These are phyloP conservation scores for Pyxicephalus adspersus DNA, from an alignment of 2,113 vertebrate genomes.

Conservation along the genomic window DNA sequence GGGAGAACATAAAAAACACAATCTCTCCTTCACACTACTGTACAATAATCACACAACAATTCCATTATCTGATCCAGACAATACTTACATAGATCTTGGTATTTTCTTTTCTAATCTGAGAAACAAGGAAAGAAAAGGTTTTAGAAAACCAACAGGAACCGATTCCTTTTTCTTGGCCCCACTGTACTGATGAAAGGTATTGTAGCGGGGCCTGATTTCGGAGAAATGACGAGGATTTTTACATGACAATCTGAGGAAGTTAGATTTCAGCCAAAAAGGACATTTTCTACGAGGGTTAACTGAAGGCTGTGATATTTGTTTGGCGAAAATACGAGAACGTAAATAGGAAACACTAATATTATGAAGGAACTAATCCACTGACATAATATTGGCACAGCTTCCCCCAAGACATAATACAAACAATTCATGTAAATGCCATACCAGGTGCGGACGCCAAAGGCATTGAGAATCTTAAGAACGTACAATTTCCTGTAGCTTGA, in stretches of 20 bases:
- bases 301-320: slow-evolving; percentile 18
- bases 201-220: slow-evolving; percentile 1
- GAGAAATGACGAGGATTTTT: slow-evolving; percentile 17
- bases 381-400: slow-evolving; percentile 5
- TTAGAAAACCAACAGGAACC: slow-evolving; percentile 3
- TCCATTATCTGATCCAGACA: slow-evolving; percentile 30
- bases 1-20: background rate
- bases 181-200: slow-evolving; percentile 7
- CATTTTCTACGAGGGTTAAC: background rate
- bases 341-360: background rate
- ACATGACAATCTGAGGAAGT: slow-evolving; percentile 34
- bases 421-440: slow-evolving; percentile 20
- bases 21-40: background rate
- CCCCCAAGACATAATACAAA: slow-evolving; percentile 12
- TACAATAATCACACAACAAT: background rate
- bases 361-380: background rate
- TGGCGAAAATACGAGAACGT: slow-evolving; percentile 23
- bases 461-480: slow-evolving; percentile 7
- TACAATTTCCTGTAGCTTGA: slow-evolving; percentile 36
- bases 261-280: slow-evolving; percentile 4
- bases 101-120: slow-evolving; percentile 38
- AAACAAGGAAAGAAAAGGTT: background rate
- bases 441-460: slow-evolving; percentile 19
- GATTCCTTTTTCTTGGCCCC: slow-evolving; percentile 35
- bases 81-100: slow-evolving; percentile 18